Percentiles rank a stretch among this genome's conserved stretches.
phyloP scores from a whole-genome alignment of 1,140 invertebrate genomes.

The Agrypnia vestita region DNA sequence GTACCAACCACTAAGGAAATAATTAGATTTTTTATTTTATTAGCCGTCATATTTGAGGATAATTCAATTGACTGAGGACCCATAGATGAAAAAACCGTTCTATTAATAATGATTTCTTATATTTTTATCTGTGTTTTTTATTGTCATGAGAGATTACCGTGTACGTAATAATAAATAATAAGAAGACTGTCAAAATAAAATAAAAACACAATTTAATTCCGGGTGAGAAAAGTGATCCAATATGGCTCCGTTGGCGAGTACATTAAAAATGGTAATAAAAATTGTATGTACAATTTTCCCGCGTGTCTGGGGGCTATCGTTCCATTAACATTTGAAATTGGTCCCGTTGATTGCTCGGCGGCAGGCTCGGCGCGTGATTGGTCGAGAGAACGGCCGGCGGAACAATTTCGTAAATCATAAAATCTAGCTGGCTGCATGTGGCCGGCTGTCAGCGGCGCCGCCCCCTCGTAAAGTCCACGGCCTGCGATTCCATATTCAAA shows the following conservation, averaged over 20 bases:
- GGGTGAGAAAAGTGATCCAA: conserved; percentile 37
- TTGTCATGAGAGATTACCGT: no score
- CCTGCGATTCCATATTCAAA: conserved; percentile 51
- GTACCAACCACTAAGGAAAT: no score
- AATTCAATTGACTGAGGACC: no score
- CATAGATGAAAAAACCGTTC: no score
- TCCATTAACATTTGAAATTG: conserved; percentile 58
- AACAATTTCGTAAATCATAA: conserved; percentile 59
- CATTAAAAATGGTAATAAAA: conserved; percentile 41
- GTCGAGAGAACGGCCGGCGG: conserved; percentile 29
- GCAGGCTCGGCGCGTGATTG: conserved; percentile 47
- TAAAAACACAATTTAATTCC: background rate
- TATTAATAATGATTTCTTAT: no score
- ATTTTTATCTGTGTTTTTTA: no score
- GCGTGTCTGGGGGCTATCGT: conserved; percentile 56
- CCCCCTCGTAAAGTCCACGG: conserved; percentile 57
- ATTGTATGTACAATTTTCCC: conserved; percentile 51
- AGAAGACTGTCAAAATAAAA: no score
- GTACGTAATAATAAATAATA: no score
- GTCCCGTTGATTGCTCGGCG: conserved; percentile 46
- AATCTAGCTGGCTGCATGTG: conserved; percentile 48
- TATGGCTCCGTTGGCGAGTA: conserved; percentile 17
- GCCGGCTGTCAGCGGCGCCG: conserved; percentile 59
- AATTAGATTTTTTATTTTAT: no score
- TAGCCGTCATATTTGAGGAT: no score